Percentiles rank a stretch among this genome's conserved stretches.
Evolutionary conservation across 2,888 invertebrate species (phyloP).

Genomic region (Lochmaea crataegi): DNA sequence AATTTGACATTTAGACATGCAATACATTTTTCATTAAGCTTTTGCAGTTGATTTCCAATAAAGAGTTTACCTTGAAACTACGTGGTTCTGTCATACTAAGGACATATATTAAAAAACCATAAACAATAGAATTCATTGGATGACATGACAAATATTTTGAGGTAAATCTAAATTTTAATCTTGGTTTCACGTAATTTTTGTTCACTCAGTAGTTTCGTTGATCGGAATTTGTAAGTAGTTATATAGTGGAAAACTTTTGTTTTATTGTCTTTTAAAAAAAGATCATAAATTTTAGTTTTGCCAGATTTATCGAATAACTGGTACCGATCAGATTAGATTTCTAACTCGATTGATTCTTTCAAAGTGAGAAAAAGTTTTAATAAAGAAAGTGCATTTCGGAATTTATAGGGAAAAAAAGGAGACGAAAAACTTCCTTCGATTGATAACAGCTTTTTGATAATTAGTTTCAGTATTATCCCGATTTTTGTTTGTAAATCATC

Average conservation of each 20-base stretch:
- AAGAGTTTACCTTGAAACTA: too few relatives aligned
- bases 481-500: conserved; percentile 8
- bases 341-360: conserved; percentile 27
- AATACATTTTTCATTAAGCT: too few relatives aligned
- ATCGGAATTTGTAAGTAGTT: not conserved
- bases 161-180: too few relatives aligned
- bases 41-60: too few relatives aligned
- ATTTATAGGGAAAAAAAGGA: conserved; percentile 15
- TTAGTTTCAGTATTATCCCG: conserved; percentile 21
- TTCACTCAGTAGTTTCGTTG: too few relatives aligned
- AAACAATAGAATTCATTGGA: too few relatives aligned
- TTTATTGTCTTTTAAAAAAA: conserved; percentile 28
- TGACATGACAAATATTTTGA: too few relatives aligned
- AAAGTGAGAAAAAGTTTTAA: conserved; percentile 33
- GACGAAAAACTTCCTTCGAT: conserved; percentile 17
- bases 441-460: conserved; percentile 32
- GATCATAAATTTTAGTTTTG: conserved; percentile 32
- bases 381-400: conserved; percentile 35
- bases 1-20: too few relatives aligned
- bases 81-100: too few relatives aligned
- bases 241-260: conserved; percentile 22
- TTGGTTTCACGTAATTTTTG: too few relatives aligned
- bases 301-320: conserved; percentile 27
- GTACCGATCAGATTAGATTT: conserved; percentile 25
- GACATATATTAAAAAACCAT: too few relatives aligned